Base-by-base conservation (phyloP, 2,888 invertebrate genomes). In the Parnassius orleans region DNA sequence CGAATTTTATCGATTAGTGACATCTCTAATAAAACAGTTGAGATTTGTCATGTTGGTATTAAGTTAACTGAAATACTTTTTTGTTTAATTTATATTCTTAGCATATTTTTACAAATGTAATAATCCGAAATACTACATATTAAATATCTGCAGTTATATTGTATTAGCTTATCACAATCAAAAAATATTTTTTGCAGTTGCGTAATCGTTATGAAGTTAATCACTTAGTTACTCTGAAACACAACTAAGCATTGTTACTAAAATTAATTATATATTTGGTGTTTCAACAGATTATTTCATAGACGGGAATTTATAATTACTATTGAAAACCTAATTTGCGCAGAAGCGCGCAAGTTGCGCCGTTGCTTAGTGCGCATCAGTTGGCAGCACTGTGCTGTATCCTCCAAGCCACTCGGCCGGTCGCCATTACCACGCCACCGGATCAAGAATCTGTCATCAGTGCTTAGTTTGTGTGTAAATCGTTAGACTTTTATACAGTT, bases 381-480 rank as follows among this genome's bases (percentile, higher is more conserved):
- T 90, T 90, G 90, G 90, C 77, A 84, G 80, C 77, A 80, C 81
- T 84, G 90, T 72, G 67, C 76, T 77, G 75, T 80, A 86, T 87
- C 87, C 86, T 84, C 83, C 86, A 89, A 89, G 90, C 90, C 80
- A 74, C 74, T 74, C 80, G 75, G 73, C 71, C 81, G 78, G 87
- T 81, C 90, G 90, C 90, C 91, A 90, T 90, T 91, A 89, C 89
- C 90, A 90, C 90, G 63, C 63, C 80, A 90, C 80, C 83, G 86
- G 78, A 83, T 77, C 76, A 65, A 67, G 71, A 79, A 82, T 77
- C 84, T 90, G 90, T 87, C 87, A 89, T 10, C 70, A 74, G 83
- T 81, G 80, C 78, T 73, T 76, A 74, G 79, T 81, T 83, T 79
- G 76, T 79, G 76, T 73, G 72, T 53, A 77, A 78, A 72, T 78